phyloP scores from a whole-genome alignment of 2,888 invertebrate species.

The Drosophila tanythrix region DNA sequence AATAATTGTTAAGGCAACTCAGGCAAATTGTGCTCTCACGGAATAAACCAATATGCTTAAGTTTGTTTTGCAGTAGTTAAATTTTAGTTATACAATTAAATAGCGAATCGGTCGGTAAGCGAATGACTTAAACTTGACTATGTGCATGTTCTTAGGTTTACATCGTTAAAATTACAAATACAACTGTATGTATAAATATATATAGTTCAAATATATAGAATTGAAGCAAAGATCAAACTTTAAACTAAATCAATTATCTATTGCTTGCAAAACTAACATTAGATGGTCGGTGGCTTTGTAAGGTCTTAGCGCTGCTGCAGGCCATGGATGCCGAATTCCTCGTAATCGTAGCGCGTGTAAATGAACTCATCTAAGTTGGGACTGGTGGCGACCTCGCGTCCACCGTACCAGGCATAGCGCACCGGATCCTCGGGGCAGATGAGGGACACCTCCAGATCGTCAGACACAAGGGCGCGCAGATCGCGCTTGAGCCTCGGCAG shows the following conservation, averaged over 20 bases:
- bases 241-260: neutral
- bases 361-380: conserved; percentile 90
- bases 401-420: conserved; percentile 96
- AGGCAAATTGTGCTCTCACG: conserved; percentile 3
- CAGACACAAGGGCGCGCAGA: conserved; percentile 91
- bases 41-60: conserved; percentile 48
- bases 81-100: conserved; percentile 58
- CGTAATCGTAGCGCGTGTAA: conserved; percentile 94
- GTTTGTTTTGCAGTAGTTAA: conserved; percentile 63
- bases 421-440: conserved; percentile 89
- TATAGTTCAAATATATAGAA: conserved; percentile 43
- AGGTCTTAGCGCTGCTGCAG: conserved; percentile 52
- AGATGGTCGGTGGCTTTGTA: conserved; percentile 3
- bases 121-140: conserved; percentile 18
- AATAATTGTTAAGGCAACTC: conserved; percentile 19
- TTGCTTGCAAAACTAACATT: neutral
- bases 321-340: conserved; percentile 90
- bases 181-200: conserved; percentile 23
- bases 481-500: conserved; percentile 91
- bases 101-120: conserved; percentile 20
- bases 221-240: neutral
- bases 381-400: conserved; percentile 90
- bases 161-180: conserved; percentile 32
- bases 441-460: conserved; percentile 91
- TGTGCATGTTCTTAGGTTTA: conserved; percentile 39